Evolutionary conservation across 2,888 invertebrate species (phyloP).

Genomic region (Adela reaumurella): DNA sequence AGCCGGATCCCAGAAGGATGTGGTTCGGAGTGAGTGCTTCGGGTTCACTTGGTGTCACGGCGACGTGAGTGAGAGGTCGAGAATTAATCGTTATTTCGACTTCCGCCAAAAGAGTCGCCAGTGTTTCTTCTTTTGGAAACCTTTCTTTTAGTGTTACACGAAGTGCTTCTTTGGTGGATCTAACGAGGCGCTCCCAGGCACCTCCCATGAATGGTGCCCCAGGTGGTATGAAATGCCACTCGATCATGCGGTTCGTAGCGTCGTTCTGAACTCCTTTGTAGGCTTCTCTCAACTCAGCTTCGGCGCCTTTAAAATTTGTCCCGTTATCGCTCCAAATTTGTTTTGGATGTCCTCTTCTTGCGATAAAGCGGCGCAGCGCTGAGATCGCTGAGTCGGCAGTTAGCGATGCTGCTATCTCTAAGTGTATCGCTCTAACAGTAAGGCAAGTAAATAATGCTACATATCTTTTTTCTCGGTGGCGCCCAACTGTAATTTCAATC

Average conservation of each 20-base stretch:
- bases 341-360: conserved; percentile 6
- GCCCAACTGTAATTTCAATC: conserved; percentile 1
- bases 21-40: conserved; percentile 3
- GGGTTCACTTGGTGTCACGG: neutral
- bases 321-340: conserved; percentile 9
- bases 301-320: conserved; percentile 6
- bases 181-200: too few relatives aligned
- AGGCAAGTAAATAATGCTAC: neutral
- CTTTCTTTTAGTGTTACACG: neutral
- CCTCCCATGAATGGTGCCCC: too few relatives aligned
- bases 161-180: neutral
- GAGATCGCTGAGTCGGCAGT: neutral
- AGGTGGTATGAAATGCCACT: conserved; percentile 5
- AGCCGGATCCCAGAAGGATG: neutral
- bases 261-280: neutral
- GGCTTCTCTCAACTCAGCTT: neutral
- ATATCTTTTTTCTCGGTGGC: conserved; percentile 4
- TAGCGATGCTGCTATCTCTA: neutral
- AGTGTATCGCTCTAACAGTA: neutral
- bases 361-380: conserved; percentile 5
- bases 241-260: conserved; percentile 1
- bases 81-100: conserved; percentile 1
- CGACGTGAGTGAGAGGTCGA: neutral
- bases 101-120: conserved; percentile 2
- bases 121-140: neutral